Evolutionary conservation across 2,797 vertebrate species (phyloP).

Genomic region (Mareca strepera): DNA sequence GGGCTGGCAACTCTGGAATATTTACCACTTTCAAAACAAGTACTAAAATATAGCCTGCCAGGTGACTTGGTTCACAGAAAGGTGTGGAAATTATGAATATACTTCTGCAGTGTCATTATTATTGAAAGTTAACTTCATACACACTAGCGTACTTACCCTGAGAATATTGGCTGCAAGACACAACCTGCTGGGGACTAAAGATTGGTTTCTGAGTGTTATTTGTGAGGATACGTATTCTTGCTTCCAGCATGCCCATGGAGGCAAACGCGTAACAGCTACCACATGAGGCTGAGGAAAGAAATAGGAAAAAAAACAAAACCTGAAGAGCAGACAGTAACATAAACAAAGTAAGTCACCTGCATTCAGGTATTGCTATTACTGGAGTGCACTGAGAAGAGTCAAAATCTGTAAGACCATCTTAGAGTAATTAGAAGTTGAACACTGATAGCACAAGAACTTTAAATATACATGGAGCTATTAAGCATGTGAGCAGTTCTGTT

Average conservation of each 20-base stretch:
- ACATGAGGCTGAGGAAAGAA: constrained; percentile 75
- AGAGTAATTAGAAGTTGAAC: neutral
- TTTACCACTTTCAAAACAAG: neutral
- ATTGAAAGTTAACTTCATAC: neutral
- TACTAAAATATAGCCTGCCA: neutral
- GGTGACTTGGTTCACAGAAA: neutral
- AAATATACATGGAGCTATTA: neutral
- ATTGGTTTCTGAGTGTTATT: constrained; percentile 87
- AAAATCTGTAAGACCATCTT: neutral
- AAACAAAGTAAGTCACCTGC: neutral
- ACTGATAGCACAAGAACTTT: neutral
- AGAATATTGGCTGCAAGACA: constrained; percentile 94
- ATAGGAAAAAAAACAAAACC: neutral
- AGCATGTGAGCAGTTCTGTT: neutral
- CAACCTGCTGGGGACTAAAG: constrained; percentile 93
- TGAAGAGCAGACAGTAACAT: neutral
- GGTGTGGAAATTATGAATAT: neutral
- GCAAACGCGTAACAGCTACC: constrained; percentile 97
- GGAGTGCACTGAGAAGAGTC: neutral
- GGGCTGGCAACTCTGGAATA: neutral
- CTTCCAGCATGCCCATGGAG: constrained; percentile 93
- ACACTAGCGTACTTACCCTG: constrained; percentile 84
- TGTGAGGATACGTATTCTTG: constrained; percentile 89
- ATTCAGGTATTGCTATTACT: neutral
- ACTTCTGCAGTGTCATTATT: neutral